phyloP scores from a whole-genome alignment of 2,888 invertebrate species.

The Drosophila robusta region DNA sequence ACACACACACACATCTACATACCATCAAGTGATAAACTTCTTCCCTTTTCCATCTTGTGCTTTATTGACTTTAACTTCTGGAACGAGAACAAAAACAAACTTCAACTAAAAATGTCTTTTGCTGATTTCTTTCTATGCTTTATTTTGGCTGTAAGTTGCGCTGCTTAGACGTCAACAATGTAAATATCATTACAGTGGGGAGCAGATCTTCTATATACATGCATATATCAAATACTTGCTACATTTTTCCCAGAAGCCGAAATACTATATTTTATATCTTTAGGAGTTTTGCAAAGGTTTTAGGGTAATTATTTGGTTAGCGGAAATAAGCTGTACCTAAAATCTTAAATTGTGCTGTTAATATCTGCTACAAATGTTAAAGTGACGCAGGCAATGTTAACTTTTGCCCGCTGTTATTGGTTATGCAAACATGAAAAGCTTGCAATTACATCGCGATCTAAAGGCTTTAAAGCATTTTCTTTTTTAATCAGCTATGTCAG shows the following conservation, averaged over 20 bases:
- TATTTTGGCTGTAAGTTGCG: constrained; percentile 2
- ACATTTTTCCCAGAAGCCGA: not conserved
- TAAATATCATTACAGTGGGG: constrained; percentile 8
- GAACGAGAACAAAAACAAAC: not conserved
- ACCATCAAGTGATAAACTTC: constrained; percentile 5
- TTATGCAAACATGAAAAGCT: no score
- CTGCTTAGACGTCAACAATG: constrained; percentile 23
- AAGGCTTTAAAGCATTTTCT: not conserved
- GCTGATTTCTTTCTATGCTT: constrained; percentile 5
- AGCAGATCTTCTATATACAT: not conserved
- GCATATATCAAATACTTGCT: not conserved
- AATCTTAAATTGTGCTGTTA: not conserved
- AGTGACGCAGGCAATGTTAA: constrained; percentile 10
- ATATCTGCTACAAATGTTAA: not conserved
- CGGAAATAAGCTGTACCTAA: not conserved
- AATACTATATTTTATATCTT: not conserved
- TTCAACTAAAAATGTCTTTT: not conserved
- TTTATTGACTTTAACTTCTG: constrained; percentile 6
- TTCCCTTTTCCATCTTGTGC: constrained; percentile 8
- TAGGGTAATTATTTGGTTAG: not conserved
- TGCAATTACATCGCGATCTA: not conserved
- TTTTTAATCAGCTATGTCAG: not conserved
- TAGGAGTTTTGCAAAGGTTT: not conserved
- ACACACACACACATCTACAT: not conserved
- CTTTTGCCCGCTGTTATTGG: not conserved